These are phyloP conservation scores for Malacoraja senta DNA, from an alignment of 2,797 vertebrate genomes.

Conservation along the genomic window DNA sequence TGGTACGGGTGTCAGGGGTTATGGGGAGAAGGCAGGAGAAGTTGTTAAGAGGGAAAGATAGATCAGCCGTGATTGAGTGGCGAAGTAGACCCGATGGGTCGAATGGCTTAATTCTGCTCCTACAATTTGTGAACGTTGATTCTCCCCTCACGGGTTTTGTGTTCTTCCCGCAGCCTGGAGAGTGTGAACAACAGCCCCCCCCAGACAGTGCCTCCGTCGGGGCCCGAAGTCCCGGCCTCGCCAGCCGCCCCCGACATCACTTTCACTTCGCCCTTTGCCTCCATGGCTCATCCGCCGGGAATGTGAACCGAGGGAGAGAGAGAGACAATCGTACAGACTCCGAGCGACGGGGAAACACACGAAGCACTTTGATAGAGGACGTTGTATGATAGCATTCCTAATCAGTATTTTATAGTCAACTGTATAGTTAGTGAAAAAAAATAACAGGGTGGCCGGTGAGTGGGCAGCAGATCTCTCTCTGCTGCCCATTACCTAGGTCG, in stretches of 20 bases:
- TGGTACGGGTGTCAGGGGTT: too few relatives aligned
- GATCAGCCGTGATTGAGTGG: too few relatives aligned
- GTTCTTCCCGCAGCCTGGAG: not conserved
- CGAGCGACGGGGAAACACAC: not conserved
- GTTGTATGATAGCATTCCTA: slow-evolving; percentile 33
- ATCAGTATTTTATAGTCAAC: slow-evolving; percentile 34
- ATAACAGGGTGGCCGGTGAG: not conserved
- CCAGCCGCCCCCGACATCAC: not conserved
- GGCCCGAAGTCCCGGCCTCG: not conserved
- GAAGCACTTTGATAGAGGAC: slow-evolving; percentile 31
- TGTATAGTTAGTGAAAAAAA: slow-evolving; percentile 18
- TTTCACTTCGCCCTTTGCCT: not conserved
- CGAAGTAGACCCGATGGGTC: too few relatives aligned
- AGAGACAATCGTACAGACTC: slow-evolving; percentile 8
- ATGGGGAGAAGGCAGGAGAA: too few relatives aligned
- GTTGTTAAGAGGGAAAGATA: too few relatives aligned
- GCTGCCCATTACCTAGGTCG: not conserved
- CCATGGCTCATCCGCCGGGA: slow-evolving; percentile 10
- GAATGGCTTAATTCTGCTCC: too few relatives aligned
- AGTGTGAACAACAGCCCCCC: slow-evolving; percentile 23
- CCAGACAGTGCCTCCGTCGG: not conserved
- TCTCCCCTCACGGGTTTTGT: not conserved
- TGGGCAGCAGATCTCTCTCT: not conserved
- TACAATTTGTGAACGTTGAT: too few relatives aligned
- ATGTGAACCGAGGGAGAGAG: not conserved